Conservation (phyloP, 1,140 invertebrate genomes). For the Brachionus rotundiformis region DNA sequence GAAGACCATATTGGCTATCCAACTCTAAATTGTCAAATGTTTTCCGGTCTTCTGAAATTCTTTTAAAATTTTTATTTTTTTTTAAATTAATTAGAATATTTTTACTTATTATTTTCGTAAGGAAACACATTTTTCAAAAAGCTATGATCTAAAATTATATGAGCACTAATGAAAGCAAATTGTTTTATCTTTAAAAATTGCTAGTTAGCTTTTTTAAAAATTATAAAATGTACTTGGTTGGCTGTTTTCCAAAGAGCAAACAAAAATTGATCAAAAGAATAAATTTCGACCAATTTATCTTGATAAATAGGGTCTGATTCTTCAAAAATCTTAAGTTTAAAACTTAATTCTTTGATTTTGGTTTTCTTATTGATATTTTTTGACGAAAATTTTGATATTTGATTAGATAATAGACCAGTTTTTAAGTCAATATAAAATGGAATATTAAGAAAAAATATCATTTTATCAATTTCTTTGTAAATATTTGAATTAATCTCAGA, state of each 20-base stretch:
- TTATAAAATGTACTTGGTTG: not conserved
- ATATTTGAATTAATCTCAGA: not conserved
- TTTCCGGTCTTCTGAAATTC: too few species aligned
- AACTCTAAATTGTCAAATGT: not conserved
- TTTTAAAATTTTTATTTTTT: too few species aligned
- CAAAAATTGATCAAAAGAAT: slow-evolving; percentile 5
- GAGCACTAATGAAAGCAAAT: slow-evolving; percentile 23
- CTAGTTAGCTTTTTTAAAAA: not conserved
- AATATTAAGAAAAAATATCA: not conserved
- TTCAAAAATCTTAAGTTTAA: not conserved
- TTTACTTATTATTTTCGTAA: not conserved
- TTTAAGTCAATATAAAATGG: slow-evolving; percentile 9
- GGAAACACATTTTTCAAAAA: not conserved
- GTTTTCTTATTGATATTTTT: slow-evolving; percentile 4
- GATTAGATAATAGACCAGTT: not conserved
- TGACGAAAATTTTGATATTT: not conserved
- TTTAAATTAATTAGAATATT: not conserved
- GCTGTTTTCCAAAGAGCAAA: slow-evolving; percentile 12
- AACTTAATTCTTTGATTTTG: not conserved
- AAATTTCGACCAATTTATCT: not conserved
- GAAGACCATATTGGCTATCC: not conserved
- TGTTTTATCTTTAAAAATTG: not conserved
- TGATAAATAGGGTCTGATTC: not conserved
- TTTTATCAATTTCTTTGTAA: not conserved
- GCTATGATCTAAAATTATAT: not conserved